Conservation (phyloP, 2,113 vertebrate genomes). For the Illadopsis cleaveri region DNA sequence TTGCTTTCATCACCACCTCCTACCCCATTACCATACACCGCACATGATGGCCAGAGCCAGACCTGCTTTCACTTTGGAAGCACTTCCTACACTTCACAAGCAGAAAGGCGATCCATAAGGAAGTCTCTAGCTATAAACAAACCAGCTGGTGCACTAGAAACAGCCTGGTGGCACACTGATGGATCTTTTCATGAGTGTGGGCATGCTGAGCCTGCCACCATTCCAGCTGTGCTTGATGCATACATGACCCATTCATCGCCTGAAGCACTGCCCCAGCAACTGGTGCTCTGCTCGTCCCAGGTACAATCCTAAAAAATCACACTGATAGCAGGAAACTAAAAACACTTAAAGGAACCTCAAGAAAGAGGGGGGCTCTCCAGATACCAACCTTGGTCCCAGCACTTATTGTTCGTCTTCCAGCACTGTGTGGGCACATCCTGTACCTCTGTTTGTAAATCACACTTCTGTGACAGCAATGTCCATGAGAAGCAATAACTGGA, state of each 20-base stretch:
- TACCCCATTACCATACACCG: not conserved
- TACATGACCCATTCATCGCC: rapidly evolving
- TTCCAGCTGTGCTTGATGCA: not conserved
- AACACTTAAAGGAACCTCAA: not conserved
- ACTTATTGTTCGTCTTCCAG: not conserved
- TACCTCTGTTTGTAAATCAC: not conserved
- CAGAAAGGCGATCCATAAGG: not conserved
- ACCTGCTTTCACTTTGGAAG: not conserved
- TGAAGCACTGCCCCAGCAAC: not conserved
- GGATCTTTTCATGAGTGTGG: not conserved
- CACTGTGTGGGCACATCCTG: not conserved
- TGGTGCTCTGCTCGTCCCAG: not conserved
- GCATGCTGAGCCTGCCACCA: rapidly evolving
- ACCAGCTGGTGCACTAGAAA: not conserved
- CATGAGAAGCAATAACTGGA: not conserved
- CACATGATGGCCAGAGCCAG: not conserved
- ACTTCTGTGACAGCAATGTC: not conserved
- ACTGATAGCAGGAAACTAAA: not conserved
- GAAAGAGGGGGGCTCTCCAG: not conserved
- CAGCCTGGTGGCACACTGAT: not conserved
- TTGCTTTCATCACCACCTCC: not conserved
- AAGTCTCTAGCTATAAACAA: not conserved
- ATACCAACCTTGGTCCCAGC: constrained; percentile 12
- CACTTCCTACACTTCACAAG: not conserved
- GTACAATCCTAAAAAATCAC: not conserved